These are phyloP conservation scores for Alexandromys fortis DNA, from an alignment of 2,113 vertebrate genomes.

Conservation along the genomic window DNA sequence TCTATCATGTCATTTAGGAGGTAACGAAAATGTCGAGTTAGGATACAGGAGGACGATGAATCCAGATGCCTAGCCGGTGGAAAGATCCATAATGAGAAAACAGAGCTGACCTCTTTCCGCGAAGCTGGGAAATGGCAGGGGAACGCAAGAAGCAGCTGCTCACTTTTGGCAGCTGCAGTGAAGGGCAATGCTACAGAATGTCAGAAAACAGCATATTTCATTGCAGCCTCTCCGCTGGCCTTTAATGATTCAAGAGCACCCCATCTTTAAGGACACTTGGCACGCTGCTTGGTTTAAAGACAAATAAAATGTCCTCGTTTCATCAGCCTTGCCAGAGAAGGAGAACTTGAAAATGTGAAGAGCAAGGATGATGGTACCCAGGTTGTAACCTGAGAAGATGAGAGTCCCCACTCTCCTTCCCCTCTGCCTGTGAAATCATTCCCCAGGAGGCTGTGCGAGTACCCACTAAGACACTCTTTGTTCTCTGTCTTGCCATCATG, in stretches of 20 bases:
- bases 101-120: conserved; percentile 74
- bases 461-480: conserved; percentile 31
- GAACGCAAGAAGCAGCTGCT: conserved; percentile 75
- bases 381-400: not conserved
- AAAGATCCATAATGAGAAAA: conserved; percentile 70
- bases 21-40: conserved; percentile 58
- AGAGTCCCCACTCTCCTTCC: not conserved
- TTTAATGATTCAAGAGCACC: conserved; percentile 75
- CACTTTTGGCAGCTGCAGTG: conserved; percentile 72
- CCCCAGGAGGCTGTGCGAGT: not conserved
- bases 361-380: not conserved
- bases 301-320: conserved; percentile 63
- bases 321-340: conserved; percentile 51
- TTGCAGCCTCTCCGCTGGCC: not conserved
- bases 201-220: conserved; percentile 64
- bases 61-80: conserved; percentile 70
- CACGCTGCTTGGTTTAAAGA: conserved; percentile 53
- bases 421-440: conserved; percentile 19
- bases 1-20: conserved; percentile 33
- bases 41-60: conserved; percentile 14
- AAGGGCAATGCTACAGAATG: conserved; percentile 73
- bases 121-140: not conserved
- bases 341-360: conserved; percentile 8
- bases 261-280: conserved; percentile 60
- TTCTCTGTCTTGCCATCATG: not conserved